phyloP scores from a whole-genome alignment of 2,113 vertebrate genomes.

The Epinephelus fuscoguttatus region DNA sequence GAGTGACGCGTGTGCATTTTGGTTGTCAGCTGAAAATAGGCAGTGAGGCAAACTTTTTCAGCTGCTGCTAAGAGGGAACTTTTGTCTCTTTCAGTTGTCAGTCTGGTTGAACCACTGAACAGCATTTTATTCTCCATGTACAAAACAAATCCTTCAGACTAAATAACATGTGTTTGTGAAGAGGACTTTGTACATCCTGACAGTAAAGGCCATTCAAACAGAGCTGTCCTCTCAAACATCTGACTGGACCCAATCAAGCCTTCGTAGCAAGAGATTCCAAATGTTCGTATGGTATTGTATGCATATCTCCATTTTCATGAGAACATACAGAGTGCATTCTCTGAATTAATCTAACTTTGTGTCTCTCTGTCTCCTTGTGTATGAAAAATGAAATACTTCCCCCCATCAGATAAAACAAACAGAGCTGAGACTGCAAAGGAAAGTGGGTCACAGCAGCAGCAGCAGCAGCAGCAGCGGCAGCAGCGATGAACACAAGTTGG shows the following conservation, averaged over 20 bases:
- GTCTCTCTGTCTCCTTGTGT: not conserved
- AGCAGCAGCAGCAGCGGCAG: not conserved
- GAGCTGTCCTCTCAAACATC: not conserved
- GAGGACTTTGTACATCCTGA: no score
- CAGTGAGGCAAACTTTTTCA: no score
- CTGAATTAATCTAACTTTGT: not conserved
- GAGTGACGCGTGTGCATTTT: no score
- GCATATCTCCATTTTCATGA: not conserved
- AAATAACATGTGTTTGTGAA: no score
- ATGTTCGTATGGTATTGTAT: not conserved
- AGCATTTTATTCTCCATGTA: no score
- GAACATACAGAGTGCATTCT: not conserved
- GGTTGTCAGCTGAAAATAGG: no score
- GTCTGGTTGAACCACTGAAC: no score
- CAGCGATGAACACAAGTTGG: not conserved
- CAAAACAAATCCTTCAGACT: no score
- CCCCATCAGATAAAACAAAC: not conserved
- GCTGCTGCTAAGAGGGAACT: no score
- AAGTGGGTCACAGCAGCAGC: slow-evolving; percentile 4
- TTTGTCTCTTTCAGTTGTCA: no score
- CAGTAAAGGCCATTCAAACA: no score
- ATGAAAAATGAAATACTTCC: not conserved
- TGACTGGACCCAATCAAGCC: not conserved
- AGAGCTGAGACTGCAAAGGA: slow-evolving; percentile 5
- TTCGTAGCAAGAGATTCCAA: not conserved